Evolutionary conservation across 2,113 vertebrate species (phyloP), one percentile per base, ranked within the genome.

Genomic region (Semnopithecus entellus): DNA sequence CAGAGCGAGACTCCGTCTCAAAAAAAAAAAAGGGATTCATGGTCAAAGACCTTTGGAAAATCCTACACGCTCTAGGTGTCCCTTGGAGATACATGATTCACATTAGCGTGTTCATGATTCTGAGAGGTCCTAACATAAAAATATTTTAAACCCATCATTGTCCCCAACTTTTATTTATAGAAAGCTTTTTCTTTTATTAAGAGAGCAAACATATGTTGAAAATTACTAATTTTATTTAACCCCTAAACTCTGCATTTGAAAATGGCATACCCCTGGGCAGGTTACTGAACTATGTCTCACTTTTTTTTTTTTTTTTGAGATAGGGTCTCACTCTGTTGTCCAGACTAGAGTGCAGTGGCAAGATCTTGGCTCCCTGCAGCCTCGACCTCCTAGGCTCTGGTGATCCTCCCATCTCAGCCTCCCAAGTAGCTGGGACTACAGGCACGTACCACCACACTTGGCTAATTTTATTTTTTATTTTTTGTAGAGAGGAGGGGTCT

Each of bases 11-110:
- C 43, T 43, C 43, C 43, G 43, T 6, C 43, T 43, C 43, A 43
- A 43, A 43, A 43, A 43, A 40, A 3, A 23, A 83, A 59, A 86
- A 40, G 78, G n/a, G 18, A 64, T 72, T 30, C 61, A 5, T 90
- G 88, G 32, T 7, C 27, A 84, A 14, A 35, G 25, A n/a, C 43
- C 76, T 2, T 3, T 57, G 68, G 25, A 16, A 64, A 35, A 35
- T 1, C 2, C 17, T 10, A 55, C 17, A n/a, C 6, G 3, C 1
- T 18, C 18, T 5, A 22, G 30, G 6, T 14, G 3, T 25, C 30
- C 52, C 59, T 13, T 18, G 4, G 81, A 32, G 70, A 43, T 0
- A 64, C 1, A 50, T 0, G 17, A 1, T 12, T 88, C 45, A 13
- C 3, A 9, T 32, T 3, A 76, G 57, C 4, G 2, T 0, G 9